Evolutionary conservation across 2,113 vertebrate genomes (phyloP).

Genomic region (Xyliphius kryptos): DNA sequence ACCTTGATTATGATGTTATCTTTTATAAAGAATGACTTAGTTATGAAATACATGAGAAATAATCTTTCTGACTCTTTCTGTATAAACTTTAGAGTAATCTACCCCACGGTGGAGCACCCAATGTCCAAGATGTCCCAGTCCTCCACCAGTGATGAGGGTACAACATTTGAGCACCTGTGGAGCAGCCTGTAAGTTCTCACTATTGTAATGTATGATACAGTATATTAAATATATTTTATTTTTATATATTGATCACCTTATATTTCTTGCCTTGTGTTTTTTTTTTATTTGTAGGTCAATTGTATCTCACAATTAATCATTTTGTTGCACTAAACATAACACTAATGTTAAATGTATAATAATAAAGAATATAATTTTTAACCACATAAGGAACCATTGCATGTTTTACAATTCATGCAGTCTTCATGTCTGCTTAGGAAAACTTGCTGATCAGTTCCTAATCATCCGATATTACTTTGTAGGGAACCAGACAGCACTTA

Average conservation of each 20-base stretch:
- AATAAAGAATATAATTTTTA: too few relatives aligned
- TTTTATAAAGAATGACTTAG: too few relatives aligned
- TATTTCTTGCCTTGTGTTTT: too few relatives aligned
- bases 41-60: not conserved
- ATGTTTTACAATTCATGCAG: too few relatives aligned
- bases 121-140: constrained; percentile 81
- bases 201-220: not conserved
- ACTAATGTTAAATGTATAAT: too few relatives aligned
- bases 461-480: too few relatives aligned
- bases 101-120: constrained; percentile 62
- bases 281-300: too few relatives aligned
- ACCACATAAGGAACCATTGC: too few relatives aligned
- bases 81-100: constrained; percentile 64
- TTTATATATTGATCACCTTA: too few relatives aligned
- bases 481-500: constrained; percentile 97
- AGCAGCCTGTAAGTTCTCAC: constrained; percentile 81
- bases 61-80: not conserved
- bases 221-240: not conserved
- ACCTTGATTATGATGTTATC: too few relatives aligned
- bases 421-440: too few relatives aligned
- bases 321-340: not conserved
- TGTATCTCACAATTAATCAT: constrained; percentile 1
- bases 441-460: not conserved
- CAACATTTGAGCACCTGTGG: constrained; percentile 92
- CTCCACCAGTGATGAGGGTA: constrained; percentile 74